A percentile compares a stretch with the other conserved stretches of the same genome.
phyloP scores from a whole-genome alignment of 2,113 vertebrate genomes.

The Prionailurus bengalensis region DNA sequence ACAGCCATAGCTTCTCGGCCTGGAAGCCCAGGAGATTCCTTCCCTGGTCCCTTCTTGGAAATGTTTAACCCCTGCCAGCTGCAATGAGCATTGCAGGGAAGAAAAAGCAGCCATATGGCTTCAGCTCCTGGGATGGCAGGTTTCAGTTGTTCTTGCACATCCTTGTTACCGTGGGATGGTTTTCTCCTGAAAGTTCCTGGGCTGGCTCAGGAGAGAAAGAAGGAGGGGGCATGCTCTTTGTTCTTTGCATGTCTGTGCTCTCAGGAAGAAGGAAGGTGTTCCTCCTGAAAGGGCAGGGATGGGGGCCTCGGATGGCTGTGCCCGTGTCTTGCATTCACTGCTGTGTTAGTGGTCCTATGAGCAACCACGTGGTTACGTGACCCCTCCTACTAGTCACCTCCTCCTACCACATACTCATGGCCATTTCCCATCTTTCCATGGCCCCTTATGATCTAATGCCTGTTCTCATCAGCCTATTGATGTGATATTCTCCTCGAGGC shows the following conservation, averaged over 20 bases:
- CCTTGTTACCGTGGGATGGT: neutral
- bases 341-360: accelerated
- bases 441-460: neutral
- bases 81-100: neutral
- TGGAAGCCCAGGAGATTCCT: slow-evolving; percentile 52
- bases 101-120: neutral
- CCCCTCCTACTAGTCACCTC: accelerated
- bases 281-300: neutral
- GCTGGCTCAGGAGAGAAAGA: neutral
- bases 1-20: neutral
- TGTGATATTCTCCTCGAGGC: neutral
- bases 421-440: neutral
- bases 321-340: neutral
- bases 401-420: no score
- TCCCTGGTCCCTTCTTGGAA: slow-evolving; percentile 8
- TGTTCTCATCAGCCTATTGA: neutral
- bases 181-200: neutral
- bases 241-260: neutral
- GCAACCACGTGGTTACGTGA: accelerated
- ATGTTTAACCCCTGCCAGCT: slow-evolving; percentile 39
- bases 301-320: neutral
- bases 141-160: neutral
- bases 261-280: neutral
- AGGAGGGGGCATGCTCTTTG: neutral
- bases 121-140: neutral